Conservation (phyloP, 2,113 vertebrate genomes). For the Lophius piscatorius region DNA sequence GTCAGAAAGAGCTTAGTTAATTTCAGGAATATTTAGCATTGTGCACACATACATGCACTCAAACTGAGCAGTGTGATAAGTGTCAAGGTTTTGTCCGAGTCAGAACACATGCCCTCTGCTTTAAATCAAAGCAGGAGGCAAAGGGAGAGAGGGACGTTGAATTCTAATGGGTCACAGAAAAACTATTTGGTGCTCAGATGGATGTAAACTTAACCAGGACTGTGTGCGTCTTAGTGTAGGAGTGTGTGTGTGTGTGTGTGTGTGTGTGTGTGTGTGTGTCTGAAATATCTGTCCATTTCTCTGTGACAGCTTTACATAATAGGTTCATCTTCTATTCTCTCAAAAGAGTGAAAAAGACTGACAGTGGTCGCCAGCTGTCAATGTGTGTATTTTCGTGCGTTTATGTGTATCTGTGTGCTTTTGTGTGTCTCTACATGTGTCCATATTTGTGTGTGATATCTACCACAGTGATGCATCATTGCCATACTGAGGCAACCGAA, state of each 20-base stretch:
- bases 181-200: slow-evolving; percentile 22
- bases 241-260: slow-evolving; percentile 1
- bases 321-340: slow-evolving; percentile 30
- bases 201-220: slow-evolving; percentile 22
- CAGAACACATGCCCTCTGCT: slow-evolving; percentile 42
- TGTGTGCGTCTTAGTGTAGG: too few species aligned
- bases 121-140: slow-evolving; percentile 52
- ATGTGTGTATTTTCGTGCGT: neutral
- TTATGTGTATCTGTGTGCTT: neutral
- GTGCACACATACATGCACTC: slow-evolving; percentile 10
- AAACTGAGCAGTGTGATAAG: slow-evolving; percentile 29
- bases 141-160: slow-evolving; percentile 26
- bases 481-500: slow-evolving; percentile 55
- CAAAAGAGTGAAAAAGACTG: slow-evolving; percentile 19
- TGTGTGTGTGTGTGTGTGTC: neutral
- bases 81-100: slow-evolving; percentile 43
- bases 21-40: slow-evolving; percentile 40
- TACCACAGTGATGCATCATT: slow-evolving; percentile 52
- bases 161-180: slow-evolving; percentile 44
- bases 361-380: slow-evolving; percentile 10
- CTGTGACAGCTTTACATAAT: slow-evolving; percentile 37
- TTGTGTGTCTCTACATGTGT: slow-evolving; percentile 31
- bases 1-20: slow-evolving; percentile 43
- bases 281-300: slow-evolving; percentile 9
- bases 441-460: slow-evolving; percentile 16